A percentile compares a stretch with the other conserved stretches of the same genome.
Conservation (phyloP, 2,797 vertebrate species). For the Micrastur ruficollis region DNA sequence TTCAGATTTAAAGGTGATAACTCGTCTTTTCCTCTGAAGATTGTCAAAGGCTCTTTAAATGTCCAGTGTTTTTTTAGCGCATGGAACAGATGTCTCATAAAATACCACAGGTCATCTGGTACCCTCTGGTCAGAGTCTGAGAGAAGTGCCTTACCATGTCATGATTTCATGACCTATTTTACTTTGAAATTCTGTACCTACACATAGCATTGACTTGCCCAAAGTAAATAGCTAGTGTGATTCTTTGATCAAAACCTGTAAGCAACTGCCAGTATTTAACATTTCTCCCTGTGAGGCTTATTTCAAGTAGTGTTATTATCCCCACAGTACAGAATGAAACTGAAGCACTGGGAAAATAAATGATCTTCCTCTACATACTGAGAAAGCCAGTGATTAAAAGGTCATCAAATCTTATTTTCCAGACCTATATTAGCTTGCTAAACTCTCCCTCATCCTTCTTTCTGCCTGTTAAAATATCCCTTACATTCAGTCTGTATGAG, state of each 20-base stretch:
- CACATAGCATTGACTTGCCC: neutral
- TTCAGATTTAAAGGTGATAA: neutral
- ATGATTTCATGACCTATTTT: neutral
- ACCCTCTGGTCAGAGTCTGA: neutral
- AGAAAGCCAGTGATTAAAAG: slow-evolving; percentile 19
- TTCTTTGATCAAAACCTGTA: neutral
- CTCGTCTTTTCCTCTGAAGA: neutral
- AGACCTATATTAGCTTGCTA: neutral
- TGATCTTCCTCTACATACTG: neutral
- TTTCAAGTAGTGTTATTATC: neutral
- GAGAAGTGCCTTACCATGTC: neutral
- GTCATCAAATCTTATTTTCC: slow-evolving; percentile 17
- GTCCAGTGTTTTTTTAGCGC: neutral
- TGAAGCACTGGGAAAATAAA: neutral
- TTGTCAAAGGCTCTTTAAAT: neutral
- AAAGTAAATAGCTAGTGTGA: neutral
- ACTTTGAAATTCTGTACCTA: neutral
- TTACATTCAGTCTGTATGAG: neutral
- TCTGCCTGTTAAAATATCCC: neutral
- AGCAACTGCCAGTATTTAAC: neutral
- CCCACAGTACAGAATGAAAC: neutral
- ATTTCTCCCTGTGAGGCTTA: neutral
- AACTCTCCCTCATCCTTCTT: neutral
- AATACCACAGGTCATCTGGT: neutral
- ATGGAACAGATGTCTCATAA: neutral